Evolutionary conservation across 2,797 vertebrate genomes (phyloP), one percentile per base, ranked within the genome.

Genomic region (Echiichthys vipera): DNA sequence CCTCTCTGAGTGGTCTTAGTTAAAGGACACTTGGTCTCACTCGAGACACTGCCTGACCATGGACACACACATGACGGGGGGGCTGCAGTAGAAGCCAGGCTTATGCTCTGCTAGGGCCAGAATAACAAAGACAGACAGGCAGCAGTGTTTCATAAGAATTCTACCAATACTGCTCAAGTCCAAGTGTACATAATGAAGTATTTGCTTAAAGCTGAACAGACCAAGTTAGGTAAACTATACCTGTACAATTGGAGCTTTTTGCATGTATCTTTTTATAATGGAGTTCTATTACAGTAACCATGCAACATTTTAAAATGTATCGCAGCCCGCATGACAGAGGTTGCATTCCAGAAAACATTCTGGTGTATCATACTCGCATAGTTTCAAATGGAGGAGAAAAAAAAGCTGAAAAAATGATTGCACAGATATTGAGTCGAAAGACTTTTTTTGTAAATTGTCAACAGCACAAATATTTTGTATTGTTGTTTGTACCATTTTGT

Each of bases 401-500:
- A 81, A 83, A 84, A 69, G 29, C 5, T 1, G 6, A 83, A 93
- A 91, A 93, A 93, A 92, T 78, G 88, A 89, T 92, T 90, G 92
- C 91, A 94, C 94, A 87, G 90, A 93, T 94, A 94, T 93, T 30
- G 70, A 88, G 94, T 93, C 91, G 92, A 88, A 86, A 88, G 65
- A 89, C 91, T 72, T 94, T 92, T 94, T 98, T 98, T 98, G 96
- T 97, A 98, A 98, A 96, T 92, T 77, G 94, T 96, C 95, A 94
- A 98, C 96, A 97, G 97, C 97, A 98, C 97, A 98, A 98, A 94
- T 96, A 96, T 97, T 98, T 98, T 98, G 96, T 99, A 98, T 96
- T 94, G 96, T 97, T 89, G 95, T 98, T 99, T 98, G 96, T 98
- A 98, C 96, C 95, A 95, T 97, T 98, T 98, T 98, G 93, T 98